Evolutionary conservation across 2,888 invertebrate species (phyloP).

Genomic region (Ormyrus rosae): DNA sequence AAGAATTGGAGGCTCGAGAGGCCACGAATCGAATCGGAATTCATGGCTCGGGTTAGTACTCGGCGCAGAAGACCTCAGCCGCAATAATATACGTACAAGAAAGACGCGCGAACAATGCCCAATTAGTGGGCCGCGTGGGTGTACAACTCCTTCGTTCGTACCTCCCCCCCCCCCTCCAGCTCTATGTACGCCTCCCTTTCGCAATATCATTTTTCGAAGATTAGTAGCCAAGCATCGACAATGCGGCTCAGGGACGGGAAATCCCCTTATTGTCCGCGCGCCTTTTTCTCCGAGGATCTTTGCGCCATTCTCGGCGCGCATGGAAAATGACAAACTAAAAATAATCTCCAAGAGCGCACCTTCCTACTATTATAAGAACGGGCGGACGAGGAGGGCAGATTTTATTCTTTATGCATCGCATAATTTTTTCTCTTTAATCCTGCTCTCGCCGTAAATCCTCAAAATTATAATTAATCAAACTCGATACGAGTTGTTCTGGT

Average conservation of each 20-base stretch:
- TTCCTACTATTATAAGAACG: conserved; percentile 32
- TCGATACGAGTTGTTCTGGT: too few species aligned
- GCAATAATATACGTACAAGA: not conserved
- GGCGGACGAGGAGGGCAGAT: too few species aligned
- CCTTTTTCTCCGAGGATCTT: too few species aligned
- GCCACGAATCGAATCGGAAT: too few species aligned
- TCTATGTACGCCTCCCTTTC: conserved; percentile 15
- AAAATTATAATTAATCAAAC: too few species aligned
- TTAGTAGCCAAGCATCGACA: conserved; percentile 2
- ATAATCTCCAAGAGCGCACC: conserved; percentile 29
- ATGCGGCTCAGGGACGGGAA: too few species aligned
- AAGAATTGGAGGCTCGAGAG: too few species aligned
- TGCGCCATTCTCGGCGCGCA: not conserved
- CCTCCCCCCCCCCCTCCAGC: not conserved
- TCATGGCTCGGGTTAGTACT: too few species aligned
- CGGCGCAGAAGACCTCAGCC: not conserved
- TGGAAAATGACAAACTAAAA: conserved; percentile 19
- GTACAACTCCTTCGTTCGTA: not conserved
- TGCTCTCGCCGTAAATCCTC: too few species aligned
- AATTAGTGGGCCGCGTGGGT: conserved; percentile 40
- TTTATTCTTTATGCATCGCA: too few species aligned
- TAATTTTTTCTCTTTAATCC: too few species aligned
- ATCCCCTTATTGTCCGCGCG: too few species aligned
- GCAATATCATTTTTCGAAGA: conserved; percentile 47
- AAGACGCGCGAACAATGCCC: conserved; percentile 36